Percentiles rank a stretch among this genome's conserved stretches.
Evolutionary conservation across 2,888 invertebrate species (phyloP).

Genomic region (Meganola albula): DNA sequence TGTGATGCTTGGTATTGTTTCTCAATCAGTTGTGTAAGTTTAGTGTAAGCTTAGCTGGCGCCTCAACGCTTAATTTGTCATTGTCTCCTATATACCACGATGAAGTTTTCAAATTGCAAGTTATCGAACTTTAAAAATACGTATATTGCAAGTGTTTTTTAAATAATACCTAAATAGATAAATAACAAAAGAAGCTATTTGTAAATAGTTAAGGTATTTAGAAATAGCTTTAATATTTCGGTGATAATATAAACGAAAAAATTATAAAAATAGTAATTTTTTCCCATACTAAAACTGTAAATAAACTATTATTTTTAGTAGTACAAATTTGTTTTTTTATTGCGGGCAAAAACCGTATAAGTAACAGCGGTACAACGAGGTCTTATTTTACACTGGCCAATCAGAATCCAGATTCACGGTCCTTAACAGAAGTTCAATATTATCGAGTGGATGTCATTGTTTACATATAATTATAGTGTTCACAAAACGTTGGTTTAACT

Average conservation of each 20-base stretch:
- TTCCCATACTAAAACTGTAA: conserved; percentile 65
- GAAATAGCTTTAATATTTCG: conserved; percentile 66
- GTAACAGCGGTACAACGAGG: too few relatives aligned
- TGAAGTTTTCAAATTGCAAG: conserved; percentile 33
- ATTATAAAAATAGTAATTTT: conserved; percentile 68
- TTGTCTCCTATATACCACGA: conserved; percentile 33
- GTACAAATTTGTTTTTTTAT: conserved; percentile 41
- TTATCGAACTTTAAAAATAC: conserved; percentile 14
- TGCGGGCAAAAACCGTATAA: too few relatives aligned
- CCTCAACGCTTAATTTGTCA: conserved; percentile 36
- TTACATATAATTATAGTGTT: too few relatives aligned
- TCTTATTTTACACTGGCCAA: too few relatives aligned
- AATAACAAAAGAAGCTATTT: conserved; percentile 57
- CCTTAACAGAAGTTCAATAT: too few relatives aligned
- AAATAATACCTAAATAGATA: too few relatives aligned
- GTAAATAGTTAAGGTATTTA: conserved; percentile 59
- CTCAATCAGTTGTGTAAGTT: conserved; percentile 39
- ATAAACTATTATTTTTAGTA: conserved; percentile 75
- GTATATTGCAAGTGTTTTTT: conserved; percentile 18
- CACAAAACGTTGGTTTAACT: too few relatives aligned
- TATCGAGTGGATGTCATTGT: too few relatives aligned
- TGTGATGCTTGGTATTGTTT: conserved; percentile 49
- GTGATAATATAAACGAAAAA: conserved; percentile 47
- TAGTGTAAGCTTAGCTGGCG: conserved; percentile 45
- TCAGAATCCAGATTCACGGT: too few relatives aligned